Base-by-base conservation (phyloP, 1,140 invertebrate species). In the Macrosteles quadrilineatus region DNA sequence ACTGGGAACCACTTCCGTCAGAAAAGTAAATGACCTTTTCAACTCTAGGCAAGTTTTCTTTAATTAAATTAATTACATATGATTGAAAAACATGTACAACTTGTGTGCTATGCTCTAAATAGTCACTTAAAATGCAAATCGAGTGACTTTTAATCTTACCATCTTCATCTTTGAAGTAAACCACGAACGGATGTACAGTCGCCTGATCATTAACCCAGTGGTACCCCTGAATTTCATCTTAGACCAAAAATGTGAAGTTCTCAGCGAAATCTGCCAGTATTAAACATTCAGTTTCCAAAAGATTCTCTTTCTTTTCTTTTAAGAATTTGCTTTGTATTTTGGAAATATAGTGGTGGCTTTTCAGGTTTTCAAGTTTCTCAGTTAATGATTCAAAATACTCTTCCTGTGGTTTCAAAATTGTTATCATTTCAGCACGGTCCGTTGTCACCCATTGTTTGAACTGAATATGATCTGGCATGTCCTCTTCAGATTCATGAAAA, bases 1-100 rank as follows among this genome's bases (percentile, higher is more conserved):
- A 80, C 50, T 80, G 76, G 11, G 69, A 68, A n/a, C 70, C 75
- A 70, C 70, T 67, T 1, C 77, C 79, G 73, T 80, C 78, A 45
- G 72, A 74, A 71, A 77, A 76, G 45, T 73, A 74, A 36, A 73
- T 63, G 1, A 77, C n/a, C n/a, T n/a, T n/a, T n/a, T n/a, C n/a
- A n/a, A n/a, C n/a, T n/a, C n/a, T n/a, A n/a, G n/a, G n/a, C n/a
- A n/a, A n/a, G n/a, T n/a, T n/a, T 53, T 65, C 62, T 36, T 30
- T 50, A 19, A 68, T 32, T 27, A 63, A 19, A 23, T 25, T 40
- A 27, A 67, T 50, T n/a, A 71, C 21, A 12, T 71, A 25, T 30
- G 50, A 32, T 14, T 36, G 67, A 68, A 76, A 75, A 1, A 23
- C 29, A 65, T 77, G 67, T 27, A 76, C 71, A n/a, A 68, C 53